phyloP scores from a whole-genome alignment of 2,113 vertebrate genomes.

The Nestor notabilis region DNA sequence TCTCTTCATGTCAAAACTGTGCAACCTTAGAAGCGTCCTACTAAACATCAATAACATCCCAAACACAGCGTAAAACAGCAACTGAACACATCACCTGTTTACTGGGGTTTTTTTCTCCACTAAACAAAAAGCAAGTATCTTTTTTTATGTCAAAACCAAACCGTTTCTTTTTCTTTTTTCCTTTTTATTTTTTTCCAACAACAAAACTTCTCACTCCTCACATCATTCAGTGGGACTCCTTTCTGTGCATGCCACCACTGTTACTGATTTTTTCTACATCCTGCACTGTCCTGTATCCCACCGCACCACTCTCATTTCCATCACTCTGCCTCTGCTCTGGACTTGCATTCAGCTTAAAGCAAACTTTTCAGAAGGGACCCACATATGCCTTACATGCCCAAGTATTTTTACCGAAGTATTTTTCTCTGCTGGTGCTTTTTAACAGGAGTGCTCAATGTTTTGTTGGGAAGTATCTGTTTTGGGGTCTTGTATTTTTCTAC shows the following conservation, averaged over 20 bases:
- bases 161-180: neutral
- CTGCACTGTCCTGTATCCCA: neutral
- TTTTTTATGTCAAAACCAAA: neutral
- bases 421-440: neutral
- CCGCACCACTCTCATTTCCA: neutral
- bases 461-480: neutral
- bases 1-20: neutral
- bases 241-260: neutral
- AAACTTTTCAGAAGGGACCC: neutral
- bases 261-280: neutral
- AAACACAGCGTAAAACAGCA: neutral
- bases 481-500: rapidly evolving
- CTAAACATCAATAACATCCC: neutral
- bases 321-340: neutral
- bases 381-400: neutral
- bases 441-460: neutral
- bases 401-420: neutral
- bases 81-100: neutral
- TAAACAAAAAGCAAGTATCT: neutral
- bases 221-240: neutral
- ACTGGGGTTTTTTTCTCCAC: neutral
- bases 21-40: neutral
- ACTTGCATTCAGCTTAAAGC: neutral
- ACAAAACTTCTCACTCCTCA: neutral
- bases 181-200: neutral